Evolutionary conservation across 2,888 invertebrate species (phyloP).

Genomic region (Caenorhabditis imperialis): DNA sequence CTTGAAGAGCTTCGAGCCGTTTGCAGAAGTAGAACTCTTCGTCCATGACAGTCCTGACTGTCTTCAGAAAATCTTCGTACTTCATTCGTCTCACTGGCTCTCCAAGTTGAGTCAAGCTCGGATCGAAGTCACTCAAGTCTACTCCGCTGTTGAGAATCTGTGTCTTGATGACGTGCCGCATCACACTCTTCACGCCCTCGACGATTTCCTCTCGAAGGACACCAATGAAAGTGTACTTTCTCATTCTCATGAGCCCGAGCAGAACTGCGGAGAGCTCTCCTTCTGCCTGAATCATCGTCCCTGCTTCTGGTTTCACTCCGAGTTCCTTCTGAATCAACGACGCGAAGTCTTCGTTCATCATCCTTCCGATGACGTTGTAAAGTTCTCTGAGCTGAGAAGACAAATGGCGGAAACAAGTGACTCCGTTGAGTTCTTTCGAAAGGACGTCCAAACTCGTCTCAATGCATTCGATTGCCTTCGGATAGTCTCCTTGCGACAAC

Average conservation of each 20-base stretch:
- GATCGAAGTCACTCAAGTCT: constrained; percentile 69
- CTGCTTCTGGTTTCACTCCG: constrained; percentile 80
- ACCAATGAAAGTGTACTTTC: constrained; percentile 89
- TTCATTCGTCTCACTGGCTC: constrained; percentile 83
- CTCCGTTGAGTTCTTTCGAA: constrained; percentile 89
- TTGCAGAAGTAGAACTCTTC: constrained; percentile 84
- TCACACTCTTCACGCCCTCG: constrained; percentile 73
- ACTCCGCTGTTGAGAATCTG: constrained; percentile 68
- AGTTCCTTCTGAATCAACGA: constrained; percentile 91
- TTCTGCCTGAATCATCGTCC: constrained; percentile 73
- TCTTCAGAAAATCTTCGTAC: constrained; percentile 84
- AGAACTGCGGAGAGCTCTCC: constrained; percentile 91
- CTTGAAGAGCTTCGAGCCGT: constrained; percentile 81
- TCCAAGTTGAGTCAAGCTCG: constrained; percentile 79
- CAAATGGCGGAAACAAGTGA: constrained; percentile 94
- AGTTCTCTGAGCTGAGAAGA: constrained; percentile 95
- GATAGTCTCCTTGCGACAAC: constrained; percentile 94
- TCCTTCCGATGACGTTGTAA: constrained; percentile 94
- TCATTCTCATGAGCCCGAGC: constrained; percentile 90
- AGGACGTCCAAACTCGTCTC: constrained; percentile 90
- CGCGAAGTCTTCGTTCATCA: constrained; percentile 95
- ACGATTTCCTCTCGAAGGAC: constrained; percentile 85
- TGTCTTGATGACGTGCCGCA: constrained; percentile 68
- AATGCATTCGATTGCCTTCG: constrained; percentile 92
- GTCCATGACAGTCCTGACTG: constrained; percentile 84